Base-by-base conservation (phyloP, 1,140 invertebrate genomes). In the Homarus americanus region DNA sequence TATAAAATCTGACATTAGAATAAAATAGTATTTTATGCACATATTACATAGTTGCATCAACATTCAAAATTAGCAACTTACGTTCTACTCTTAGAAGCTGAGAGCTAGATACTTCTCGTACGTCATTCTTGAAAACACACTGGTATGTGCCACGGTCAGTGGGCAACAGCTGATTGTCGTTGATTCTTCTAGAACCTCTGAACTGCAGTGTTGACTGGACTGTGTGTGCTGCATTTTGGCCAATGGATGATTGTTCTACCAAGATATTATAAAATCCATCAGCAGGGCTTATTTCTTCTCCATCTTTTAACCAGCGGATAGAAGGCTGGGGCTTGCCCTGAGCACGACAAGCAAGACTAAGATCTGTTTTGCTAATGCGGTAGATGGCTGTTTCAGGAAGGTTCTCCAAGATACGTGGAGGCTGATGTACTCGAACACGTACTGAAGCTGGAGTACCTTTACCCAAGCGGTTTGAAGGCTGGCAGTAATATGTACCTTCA, bases 41-140 rank as follows among this genome's bases (percentile, higher is more conserved):
- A 49, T 58, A 20, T 58, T 20, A 58, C 17, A 58, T 24, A 49
- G 7, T 58, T 58, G 15, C 5, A 58, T 58, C 53, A 58, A 58
- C 53, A 49, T 49, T 49, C 44, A 58, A 58, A 53, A 15, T 20
- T n/a, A 69, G 7, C 17, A 53, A 96, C 96, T 96, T 95, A 97
- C 96, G 98, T 95, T 98, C 97, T 93, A 98, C 97, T 93, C 97
- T 96, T 41, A 98, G 94, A 94, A 97, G 97, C 97, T 98, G 98
- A 82, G 96, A 96, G 1, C 97, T 97, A 93, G 98, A 97, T 15
- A 96, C 96, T 93, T 96, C 96, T 93, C 97, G 97, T 2, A 98
- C 97, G 93, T 98, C 97, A 93, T 99, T 98, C 93, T 97, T 96
- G 94, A 98, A 98, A 15, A 96, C 95, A 94, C 98, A 98, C 4